Percentiles rank a stretch among this genome's conserved stretches.
Evolutionary conservation across 2,113 vertebrate species (phyloP).

Genomic region (Gallinago undulata): DNA sequence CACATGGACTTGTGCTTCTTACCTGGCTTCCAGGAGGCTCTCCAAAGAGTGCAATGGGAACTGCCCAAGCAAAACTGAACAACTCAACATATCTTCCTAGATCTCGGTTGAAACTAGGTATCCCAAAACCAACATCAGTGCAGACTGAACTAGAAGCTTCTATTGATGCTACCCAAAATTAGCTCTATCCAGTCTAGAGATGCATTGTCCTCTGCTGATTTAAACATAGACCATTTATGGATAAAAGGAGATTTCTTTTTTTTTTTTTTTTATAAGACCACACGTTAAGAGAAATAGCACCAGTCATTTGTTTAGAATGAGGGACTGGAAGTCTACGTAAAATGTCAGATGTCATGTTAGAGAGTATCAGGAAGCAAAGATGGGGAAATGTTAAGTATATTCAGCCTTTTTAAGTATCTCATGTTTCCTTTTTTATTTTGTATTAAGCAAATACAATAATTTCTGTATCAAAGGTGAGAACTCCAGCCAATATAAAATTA

Average conservation of each 20-base stretch:
- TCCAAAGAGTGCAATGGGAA: background rate
- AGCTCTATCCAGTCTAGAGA: background rate
- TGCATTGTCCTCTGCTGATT: background rate
- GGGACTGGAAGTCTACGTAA: background rate
- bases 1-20: background rate
- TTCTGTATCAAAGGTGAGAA: background rate
- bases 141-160: background rate
- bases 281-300: background rate
- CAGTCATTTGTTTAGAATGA: background rate
- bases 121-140: background rate
- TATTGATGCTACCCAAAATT: background rate
- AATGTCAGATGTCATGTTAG: background rate
- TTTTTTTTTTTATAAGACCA: background rate
- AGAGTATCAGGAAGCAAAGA: background rate
- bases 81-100: background rate
- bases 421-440: background rate
- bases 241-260: background rate
- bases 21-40: background rate
- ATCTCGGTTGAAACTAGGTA: background rate
- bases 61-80: background rate
- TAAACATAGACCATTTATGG: background rate
- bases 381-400: background rate
- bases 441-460: background rate
- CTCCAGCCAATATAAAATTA: background rate
- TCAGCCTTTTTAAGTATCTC: background rate